A percentile compares a stretch with the other conserved stretches of the same genome.
Conservation (phyloP, 1,140 invertebrate species). For the Hycleus phaleratus region DNA sequence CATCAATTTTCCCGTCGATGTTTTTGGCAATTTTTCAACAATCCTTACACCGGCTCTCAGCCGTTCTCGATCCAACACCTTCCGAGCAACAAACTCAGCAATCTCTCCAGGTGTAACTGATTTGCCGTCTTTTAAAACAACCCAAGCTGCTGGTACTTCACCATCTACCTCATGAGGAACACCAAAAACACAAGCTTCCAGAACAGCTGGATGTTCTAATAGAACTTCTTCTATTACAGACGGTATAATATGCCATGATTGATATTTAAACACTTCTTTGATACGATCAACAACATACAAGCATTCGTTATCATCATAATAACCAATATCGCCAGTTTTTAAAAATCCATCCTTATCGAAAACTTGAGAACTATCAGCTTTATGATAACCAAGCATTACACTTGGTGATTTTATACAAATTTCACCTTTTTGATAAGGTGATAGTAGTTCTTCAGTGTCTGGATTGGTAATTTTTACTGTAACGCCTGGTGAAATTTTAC, state of each 20-base stretch:
- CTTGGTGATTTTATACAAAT: constrained; percentile 14
- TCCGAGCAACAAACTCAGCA: no score
- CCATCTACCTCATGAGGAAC: constrained; percentile 53
- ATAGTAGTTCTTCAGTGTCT: constrained; percentile 17
- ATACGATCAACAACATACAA: constrained; percentile 62
- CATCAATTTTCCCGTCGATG: no score
- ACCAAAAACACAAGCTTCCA: constrained; percentile 66
- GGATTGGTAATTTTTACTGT: constrained; percentile 19
- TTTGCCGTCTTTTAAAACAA: constrained; percentile 39
- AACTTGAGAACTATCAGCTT: constrained; percentile 23
- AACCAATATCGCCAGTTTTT: constrained; percentile 65
- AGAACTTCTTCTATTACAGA: constrained; percentile 73
- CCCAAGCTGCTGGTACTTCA: constrained; percentile 57
- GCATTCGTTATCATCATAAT: constrained; percentile 51
- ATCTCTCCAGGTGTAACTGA: no score
- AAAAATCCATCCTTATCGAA: constrained; percentile 62
- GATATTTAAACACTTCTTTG: constrained; percentile 26
- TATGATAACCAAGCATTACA: constrained; percentile 16
- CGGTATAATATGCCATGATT: constrained; percentile 42
- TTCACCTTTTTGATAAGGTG: neutral
- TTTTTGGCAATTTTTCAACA: no score
- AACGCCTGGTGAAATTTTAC: neutral
- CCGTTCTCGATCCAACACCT: no score
- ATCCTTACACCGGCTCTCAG: no score
- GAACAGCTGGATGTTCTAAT: constrained; percentile 57